Conservation (phyloP, 2,888 invertebrate species). For the Xanthostigma xanthostigma region DNA sequence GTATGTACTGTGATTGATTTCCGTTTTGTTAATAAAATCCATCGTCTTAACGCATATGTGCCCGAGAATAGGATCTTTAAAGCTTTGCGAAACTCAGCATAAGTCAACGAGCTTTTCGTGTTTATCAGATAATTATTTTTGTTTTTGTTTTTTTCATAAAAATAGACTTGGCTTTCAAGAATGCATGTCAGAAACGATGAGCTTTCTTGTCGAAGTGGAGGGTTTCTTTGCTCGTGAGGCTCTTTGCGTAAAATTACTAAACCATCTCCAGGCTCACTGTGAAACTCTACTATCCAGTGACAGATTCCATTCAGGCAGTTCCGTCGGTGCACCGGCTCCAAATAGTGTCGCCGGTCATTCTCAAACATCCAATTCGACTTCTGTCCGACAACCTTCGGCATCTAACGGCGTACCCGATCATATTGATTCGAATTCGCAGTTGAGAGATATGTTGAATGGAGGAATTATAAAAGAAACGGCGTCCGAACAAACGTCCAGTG, state of each 20-base stretch:
- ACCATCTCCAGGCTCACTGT: slow-evolving; percentile 73
- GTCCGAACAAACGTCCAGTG: slow-evolving; percentile 9
- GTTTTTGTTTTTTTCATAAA: slow-evolving; percentile 27
- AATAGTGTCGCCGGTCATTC: slow-evolving; percentile 4
- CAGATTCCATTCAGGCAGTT: slow-evolving; percentile 5
- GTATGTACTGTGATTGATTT: too few relatives aligned
- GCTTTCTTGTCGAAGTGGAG: slow-evolving; percentile 76
- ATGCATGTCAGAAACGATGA: slow-evolving; percentile 77
- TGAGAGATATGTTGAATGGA: slow-evolving; percentile 27
- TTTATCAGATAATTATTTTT: neutral
- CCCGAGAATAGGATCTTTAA: slow-evolving; percentile 18
- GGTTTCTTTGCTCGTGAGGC: slow-evolving; percentile 67
- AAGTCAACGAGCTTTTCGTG: neutral
- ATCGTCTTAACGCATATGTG: neutral
- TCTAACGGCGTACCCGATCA: slow-evolving; percentile 25
- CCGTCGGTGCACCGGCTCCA: slow-evolving; percentile 4
- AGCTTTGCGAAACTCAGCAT: neutral
- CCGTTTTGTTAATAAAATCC: too few relatives aligned
- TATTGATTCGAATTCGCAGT: slow-evolving; percentile 24
- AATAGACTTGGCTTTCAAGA: slow-evolving; percentile 72
- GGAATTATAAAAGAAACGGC: slow-evolving; percentile 6
- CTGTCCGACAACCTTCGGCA: slow-evolving; percentile 15
- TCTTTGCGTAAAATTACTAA: slow-evolving; percentile 63
- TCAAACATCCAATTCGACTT: slow-evolving; percentile 4
- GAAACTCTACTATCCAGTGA: slow-evolving; percentile 38